A percentile compares a stretch with the other conserved stretches of the same genome.
Evolutionary conservation across 2,888 invertebrate genomes (phyloP).

Genomic region (Punctoribates punctum): DNA sequence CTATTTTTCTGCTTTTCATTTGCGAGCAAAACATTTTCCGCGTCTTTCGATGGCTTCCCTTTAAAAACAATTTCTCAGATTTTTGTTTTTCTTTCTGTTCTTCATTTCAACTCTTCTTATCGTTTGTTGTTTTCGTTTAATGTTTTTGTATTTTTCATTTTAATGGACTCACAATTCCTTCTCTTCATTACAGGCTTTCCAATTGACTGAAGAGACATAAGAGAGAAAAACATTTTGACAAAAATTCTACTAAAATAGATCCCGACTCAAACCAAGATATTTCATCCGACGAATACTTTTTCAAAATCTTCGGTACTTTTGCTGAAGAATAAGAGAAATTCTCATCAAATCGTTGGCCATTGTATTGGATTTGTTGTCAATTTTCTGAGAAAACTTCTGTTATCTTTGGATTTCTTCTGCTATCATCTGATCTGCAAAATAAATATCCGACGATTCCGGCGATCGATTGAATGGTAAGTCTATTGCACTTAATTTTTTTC

Average conservation of each 20-base stretch:
- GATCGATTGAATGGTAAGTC: background rate
- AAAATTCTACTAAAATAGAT: background rate
- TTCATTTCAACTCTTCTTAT: background rate
- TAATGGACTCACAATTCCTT: slow-evolving; percentile 4
- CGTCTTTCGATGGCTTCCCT: too few relatives aligned
- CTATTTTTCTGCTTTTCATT: too few relatives aligned
- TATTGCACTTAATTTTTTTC: background rate
- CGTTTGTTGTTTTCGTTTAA: background rate
- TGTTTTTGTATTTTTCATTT: slow-evolving; percentile 2
- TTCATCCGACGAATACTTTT: background rate
- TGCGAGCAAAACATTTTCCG: too few relatives aligned
- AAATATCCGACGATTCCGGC: background rate
- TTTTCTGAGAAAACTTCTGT: too few relatives aligned
- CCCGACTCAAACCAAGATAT: background rate
- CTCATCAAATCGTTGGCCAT: background rate
- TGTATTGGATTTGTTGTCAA: too few relatives aligned
- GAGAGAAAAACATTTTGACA: too few relatives aligned
- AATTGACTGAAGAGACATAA: too few relatives aligned
- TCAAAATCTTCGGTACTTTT: too few relatives aligned
- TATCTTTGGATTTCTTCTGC: too few relatives aligned
- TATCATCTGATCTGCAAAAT: background rate
- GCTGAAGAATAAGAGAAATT: too few relatives aligned
- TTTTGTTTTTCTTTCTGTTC: background rate
- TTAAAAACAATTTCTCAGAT: background rate
- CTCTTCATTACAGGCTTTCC: background rate